Percentiles rank a stretch among this genome's conserved stretches.
These are phyloP conservation scores for Ammospiza caudacuta DNA, from an alignment of 2,113 vertebrate genomes.

Conservation along the genomic window DNA sequence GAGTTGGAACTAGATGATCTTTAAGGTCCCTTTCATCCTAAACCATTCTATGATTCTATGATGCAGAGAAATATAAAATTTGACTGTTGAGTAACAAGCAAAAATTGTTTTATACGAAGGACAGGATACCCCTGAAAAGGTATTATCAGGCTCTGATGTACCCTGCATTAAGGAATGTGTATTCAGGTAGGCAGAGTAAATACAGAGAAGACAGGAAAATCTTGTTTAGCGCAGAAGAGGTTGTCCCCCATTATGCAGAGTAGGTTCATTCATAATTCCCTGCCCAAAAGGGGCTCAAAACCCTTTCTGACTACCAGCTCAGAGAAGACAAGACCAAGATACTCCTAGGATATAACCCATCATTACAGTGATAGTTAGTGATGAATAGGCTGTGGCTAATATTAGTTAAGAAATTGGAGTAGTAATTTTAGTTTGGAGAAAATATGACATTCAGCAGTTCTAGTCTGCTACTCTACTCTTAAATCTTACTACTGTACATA, in stretches of 20 bases:
- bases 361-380: neutral
- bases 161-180: rapidly evolving
- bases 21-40: neutral
- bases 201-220: neutral
- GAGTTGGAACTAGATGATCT: neutral
- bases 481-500: neutral
- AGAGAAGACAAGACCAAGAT: neutral
- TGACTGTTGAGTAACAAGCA: neutral
- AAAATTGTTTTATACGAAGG: neutral
- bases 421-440: neutral
- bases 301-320: neutral
- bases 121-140: neutral
- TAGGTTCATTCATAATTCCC: neutral
- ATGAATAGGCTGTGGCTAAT: neutral
- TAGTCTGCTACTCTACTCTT: neutral
- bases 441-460: neutral
- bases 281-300: neutral
- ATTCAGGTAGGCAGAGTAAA: neutral
- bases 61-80: neutral
- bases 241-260: neutral
- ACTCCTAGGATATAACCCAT: neutral
- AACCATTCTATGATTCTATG: neutral
- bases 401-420: neutral
- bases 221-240: neutral
- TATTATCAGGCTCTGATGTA: neutral